Evolutionary conservation across 2,797 vertebrate species (phyloP).

Genomic region (Sciaenops ocellatus): DNA sequence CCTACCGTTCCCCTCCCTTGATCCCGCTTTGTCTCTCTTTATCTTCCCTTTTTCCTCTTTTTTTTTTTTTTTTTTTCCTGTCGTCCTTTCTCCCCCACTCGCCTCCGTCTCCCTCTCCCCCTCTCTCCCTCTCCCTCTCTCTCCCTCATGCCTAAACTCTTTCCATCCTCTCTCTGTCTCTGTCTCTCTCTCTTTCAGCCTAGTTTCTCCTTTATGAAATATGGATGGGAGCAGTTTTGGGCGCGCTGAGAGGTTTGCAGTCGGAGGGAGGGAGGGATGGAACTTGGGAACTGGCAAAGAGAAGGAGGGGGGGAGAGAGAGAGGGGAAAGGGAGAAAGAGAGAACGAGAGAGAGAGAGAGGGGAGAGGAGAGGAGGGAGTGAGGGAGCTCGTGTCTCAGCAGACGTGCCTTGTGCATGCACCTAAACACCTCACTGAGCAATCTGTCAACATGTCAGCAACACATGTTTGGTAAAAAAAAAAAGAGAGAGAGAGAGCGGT

Average conservation of each 20-base stretch:
- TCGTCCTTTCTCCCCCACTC: constrained; percentile 14
- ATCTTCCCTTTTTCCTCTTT: constrained; percentile 75
- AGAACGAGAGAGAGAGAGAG: neutral
- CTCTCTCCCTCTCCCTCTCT: constrained; percentile 16
- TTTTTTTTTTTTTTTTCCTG: constrained; percentile 74
- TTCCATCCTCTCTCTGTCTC: constrained; percentile 73
- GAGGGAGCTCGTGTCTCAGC: constrained; percentile 90
- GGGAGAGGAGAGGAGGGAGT: constrained; percentile 11
- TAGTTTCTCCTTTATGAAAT: constrained; percentile 96
- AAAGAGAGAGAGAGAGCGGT: constrained; percentile 50
- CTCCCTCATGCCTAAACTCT: constrained; percentile 69
- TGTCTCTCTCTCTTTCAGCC: constrained; percentile 85
- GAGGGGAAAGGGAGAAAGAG: neutral
- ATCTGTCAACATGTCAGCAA: constrained; percentile 99
- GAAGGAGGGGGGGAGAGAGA: constrained; percentile 33
- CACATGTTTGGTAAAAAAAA: constrained; percentile 99
- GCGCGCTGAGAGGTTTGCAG: constrained; percentile 95
- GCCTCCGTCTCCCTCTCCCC: neutral
- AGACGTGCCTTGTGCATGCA: constrained; percentile 98
- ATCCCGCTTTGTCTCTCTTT: constrained; percentile 82
- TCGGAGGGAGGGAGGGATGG: constrained; percentile 81
- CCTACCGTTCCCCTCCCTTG: constrained; percentile 77
- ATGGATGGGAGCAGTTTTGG: constrained; percentile 99
- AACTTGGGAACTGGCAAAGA: constrained; percentile 72
- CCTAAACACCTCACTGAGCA: constrained; percentile 99